Percentiles rank a stretch among this genome's conserved stretches.
Conservation (phyloP, 2,113 vertebrate species). For the Actenoides hombroni region DNA sequence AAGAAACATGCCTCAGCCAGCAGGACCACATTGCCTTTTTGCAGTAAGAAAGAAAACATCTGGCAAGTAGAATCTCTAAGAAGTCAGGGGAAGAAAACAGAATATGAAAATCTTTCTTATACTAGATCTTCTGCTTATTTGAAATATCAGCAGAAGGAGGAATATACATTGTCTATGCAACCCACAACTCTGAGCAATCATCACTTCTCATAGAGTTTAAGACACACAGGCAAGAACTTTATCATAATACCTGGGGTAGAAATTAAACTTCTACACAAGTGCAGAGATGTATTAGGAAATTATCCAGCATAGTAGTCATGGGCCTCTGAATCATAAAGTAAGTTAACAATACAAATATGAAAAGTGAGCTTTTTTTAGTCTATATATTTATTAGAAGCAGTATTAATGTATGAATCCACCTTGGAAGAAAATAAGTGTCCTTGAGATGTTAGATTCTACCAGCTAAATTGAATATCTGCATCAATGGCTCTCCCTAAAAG, state of each 20-base stretch:
- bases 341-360: slow-evolving; percentile 41
- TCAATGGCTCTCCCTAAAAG: slow-evolving; percentile 65
- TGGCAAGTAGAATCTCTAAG: slow-evolving; percentile 17
- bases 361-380: slow-evolving; percentile 33
- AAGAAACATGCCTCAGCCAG: slow-evolving; percentile 25
- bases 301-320: background rate
- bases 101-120: background rate
- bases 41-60: slow-evolving; percentile 49
- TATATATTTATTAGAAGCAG: slow-evolving; percentile 45
- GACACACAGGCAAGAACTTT: background rate
- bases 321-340: slow-evolving; percentile 9
- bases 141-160: background rate
- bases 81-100: background rate
- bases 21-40: slow-evolving; percentile 37
- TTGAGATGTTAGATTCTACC: slow-evolving; percentile 53
- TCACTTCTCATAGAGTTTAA: background rate
- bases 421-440: slow-evolving; percentile 57
- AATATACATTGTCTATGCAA: background rate
- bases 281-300: slow-evolving; percentile 38
- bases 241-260: background rate
- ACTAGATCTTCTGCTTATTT: background rate
- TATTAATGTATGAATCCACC: slow-evolving; percentile 48
- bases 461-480: slow-evolving; percentile 65
- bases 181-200: background rate
- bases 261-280: background rate